Evolutionary conservation across 2,888 invertebrate genomes (phyloP).

Genomic region (Parascotia fuliginaria): DNA sequence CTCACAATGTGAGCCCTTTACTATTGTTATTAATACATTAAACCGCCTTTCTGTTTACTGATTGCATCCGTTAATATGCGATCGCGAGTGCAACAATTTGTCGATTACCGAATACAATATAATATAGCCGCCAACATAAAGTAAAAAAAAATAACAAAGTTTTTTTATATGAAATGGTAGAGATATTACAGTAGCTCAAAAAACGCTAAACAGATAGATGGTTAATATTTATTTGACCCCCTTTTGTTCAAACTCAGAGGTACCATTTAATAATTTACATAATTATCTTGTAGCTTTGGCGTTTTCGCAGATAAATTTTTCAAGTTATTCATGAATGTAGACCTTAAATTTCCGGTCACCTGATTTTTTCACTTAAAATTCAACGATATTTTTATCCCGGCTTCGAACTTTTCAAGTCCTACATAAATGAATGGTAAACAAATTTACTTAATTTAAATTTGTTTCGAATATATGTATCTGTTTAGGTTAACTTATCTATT

Average conservation of each 20-base stretch:
- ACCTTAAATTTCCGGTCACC: conserved; percentile 14
- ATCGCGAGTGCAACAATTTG: too few species aligned
- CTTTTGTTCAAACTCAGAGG: conserved; percentile 18
- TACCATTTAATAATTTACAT: conserved; percentile 34
- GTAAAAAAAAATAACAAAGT: too few species aligned
- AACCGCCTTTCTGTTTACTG: too few species aligned
- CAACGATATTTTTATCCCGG: conserved; percentile 25
- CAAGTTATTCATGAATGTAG: conserved; percentile 34
- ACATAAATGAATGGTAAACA: conserved; percentile 41
- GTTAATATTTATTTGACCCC: conserved; percentile 23
- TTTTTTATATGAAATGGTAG: too few species aligned
- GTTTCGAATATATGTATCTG: too few species aligned
- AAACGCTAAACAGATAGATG: conserved; percentile 4
- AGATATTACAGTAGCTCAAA: background rate
- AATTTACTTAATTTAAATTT: conserved; percentile 36
- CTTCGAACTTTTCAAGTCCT: conserved; percentile 21
- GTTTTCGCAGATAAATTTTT: conserved; percentile 8
- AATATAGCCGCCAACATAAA: too few species aligned
- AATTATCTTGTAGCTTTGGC: conserved; percentile 3
- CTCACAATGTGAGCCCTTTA: too few species aligned
- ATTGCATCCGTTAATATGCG: too few species aligned
- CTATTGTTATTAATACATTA: too few species aligned
- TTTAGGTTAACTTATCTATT: too few species aligned
- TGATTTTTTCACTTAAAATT: conserved; percentile 28
- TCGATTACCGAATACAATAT: too few species aligned